Evolutionary conservation across 1,140 invertebrate genomes (phyloP).

Genomic region (Muscidifurax raptorellus): DNA sequence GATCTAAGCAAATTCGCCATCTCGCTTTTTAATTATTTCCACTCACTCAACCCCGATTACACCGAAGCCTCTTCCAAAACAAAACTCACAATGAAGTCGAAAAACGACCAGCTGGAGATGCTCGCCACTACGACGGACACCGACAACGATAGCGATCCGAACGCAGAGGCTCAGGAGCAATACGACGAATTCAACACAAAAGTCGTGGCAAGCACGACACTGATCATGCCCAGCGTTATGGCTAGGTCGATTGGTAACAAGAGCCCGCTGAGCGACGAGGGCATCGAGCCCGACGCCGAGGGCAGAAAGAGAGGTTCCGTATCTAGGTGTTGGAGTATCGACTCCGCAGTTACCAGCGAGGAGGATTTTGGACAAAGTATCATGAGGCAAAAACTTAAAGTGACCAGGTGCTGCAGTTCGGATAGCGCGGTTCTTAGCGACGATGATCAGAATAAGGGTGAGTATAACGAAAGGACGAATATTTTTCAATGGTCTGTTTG

Average conservation of each 20-base stretch:
- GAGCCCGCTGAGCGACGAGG: conserved; percentile 69
- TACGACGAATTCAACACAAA: conserved; percentile 65
- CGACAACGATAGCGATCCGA: neutral
- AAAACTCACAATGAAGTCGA: conserved; percentile 8
- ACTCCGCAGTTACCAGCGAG: conserved; percentile 64
- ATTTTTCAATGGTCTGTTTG: neutral
- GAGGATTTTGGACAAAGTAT: conserved; percentile 58
- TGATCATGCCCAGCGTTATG: conserved; percentile 8
- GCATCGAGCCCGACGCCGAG: conserved; percentile 67
- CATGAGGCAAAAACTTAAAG: conserved; percentile 62
- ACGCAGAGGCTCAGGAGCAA: conserved; percentile 59
- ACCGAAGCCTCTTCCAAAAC: no score
- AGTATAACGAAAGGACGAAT: conserved; percentile 16
- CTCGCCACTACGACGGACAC: neutral
- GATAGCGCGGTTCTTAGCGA: conserved; percentile 77
- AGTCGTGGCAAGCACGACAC: conserved; percentile 52
- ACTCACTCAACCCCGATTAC: no score
- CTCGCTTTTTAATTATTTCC: neutral
- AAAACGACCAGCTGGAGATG: neutral
- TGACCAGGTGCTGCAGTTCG: conserved; percentile 74
- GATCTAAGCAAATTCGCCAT: neutral
- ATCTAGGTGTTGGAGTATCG: conserved; percentile 67
- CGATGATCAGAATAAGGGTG: conserved; percentile 72
- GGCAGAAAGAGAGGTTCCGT: conserved; percentile 55
- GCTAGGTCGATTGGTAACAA: conserved; percentile 51